Evolutionary conservation across 2,113 vertebrate genomes (phyloP), one percentile per base, ranked within the genome.

Genomic region (Atherinomorus stipes): DNA sequence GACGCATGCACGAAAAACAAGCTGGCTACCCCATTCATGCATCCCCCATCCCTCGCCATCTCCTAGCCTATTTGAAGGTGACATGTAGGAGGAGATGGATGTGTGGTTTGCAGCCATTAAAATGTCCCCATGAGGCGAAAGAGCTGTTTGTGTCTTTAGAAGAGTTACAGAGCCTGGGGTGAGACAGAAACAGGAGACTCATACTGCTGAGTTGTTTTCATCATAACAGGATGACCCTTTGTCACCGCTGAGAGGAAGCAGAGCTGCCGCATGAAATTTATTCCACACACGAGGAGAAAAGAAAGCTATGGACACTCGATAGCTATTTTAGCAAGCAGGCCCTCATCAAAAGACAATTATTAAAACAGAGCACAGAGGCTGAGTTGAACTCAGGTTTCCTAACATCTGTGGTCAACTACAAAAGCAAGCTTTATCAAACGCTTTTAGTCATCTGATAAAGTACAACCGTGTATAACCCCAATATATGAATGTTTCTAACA

Each of bases 41-140:
- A 37, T 21, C 37, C 57, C 9, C 21, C 38, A 59, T 76, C 77
- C 61, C 64, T 64, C 28, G 54, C 85, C 68, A 78, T 86, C 78
- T 78, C 76, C 57, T 18, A 52, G 72, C 81, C 82, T 84, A 76
- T 90, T 86, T 87, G 88, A 86, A 91, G 87, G 87, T 91, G 90
- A 91, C 87, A 90, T 78, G 85, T 71, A 78, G 89, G 83, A 83
- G 72, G 88, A 91, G 90, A 91, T 83, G 87, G 88, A 91, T 91
- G 85, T 87, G 81, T 77, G 82, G 82, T 88, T 89, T 81, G 80
- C 71, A 82, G 85, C 87, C 90, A 91, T 91, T 91, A 91, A 91
- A 88, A 89, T 80, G 88, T 89, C 88, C 90, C 85, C 86, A 80
- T 80, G 86, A 90, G 90, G 86, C 59, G 12, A 86, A 83, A 78